phyloP scores from a whole-genome alignment of 1,140 invertebrate species.

The Brachystomella parvula region DNA sequence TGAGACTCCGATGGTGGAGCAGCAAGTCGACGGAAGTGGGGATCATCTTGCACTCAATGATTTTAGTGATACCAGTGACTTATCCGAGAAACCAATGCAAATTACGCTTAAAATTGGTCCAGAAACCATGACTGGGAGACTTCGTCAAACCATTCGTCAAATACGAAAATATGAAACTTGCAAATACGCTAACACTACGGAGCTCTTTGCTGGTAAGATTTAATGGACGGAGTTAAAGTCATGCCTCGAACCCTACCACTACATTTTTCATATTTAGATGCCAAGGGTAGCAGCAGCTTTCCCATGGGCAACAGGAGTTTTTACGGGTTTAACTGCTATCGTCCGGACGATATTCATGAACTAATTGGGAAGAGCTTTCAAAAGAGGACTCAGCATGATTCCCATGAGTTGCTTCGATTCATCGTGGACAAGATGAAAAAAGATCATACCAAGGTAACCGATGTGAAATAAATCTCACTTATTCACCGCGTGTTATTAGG shows the following conservation, averaged over 20 bases:
- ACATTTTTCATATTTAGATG: no score
- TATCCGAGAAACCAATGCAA: constrained; percentile 11
- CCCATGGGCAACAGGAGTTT: constrained; percentile 58
- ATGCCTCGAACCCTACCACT: no score
- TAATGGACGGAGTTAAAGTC: no score
- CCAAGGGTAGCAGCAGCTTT: no score
- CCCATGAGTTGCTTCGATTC: constrained; percentile 78
- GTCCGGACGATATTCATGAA: constrained; percentile 44
- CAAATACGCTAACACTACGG: neutral
- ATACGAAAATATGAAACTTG: neutral
- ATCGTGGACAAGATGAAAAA: constrained; percentile 37
- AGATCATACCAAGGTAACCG: constrained; percentile 33
- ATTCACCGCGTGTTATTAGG: neutral
- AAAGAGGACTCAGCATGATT: constrained; percentile 91
- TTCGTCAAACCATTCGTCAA: constrained; percentile 10
- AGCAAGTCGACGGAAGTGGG: neutral
- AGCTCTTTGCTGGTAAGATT: no score
- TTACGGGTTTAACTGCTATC: constrained; percentile 42
- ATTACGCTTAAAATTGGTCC: constrained; percentile 25
- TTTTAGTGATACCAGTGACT: constrained; percentile 9
- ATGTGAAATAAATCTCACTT: constrained; percentile 5
- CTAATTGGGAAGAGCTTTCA: constrained; percentile 64
- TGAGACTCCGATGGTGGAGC: neutral
- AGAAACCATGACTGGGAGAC: constrained; percentile 31
- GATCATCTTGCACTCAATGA: neutral